A percentile compares a stretch with the other conserved stretches of the same genome.
Evolutionary conservation across 2,888 invertebrate species (phyloP).

Genomic region (Toxonevra muliebris): DNA sequence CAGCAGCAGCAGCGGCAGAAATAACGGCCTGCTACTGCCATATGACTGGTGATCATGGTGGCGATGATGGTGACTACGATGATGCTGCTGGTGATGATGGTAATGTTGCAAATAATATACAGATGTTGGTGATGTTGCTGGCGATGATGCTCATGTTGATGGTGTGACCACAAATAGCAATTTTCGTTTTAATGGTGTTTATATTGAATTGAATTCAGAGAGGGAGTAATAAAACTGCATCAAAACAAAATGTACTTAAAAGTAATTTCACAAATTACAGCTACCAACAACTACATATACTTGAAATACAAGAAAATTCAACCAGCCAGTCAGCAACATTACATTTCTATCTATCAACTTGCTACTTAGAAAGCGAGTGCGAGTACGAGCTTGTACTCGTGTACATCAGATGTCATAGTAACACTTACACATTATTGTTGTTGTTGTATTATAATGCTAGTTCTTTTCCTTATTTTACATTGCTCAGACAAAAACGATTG

Average conservation of each 20-base stretch:
- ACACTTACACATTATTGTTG: not conserved
- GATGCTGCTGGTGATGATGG: not conserved
- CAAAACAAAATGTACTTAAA: constrained; percentile 1
- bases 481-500: constrained; percentile 1
- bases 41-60: not conserved
- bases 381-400: too few species aligned
- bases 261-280: constrained; percentile 10
- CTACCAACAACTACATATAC: not conserved
- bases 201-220: constrained; percentile 17
- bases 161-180: constrained; percentile 13
- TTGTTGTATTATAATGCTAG: not conserved
- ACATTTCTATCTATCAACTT: too few species aligned
- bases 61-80: not conserved
- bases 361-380: too few species aligned
- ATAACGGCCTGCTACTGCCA: constrained; percentile 4
- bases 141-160: too few species aligned
- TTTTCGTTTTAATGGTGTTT: constrained; percentile 6
- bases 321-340: not conserved
- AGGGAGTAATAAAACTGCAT: not conserved
- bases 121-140: too few species aligned
- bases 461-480: not conserved
- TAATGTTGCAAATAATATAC: not conserved
- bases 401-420: too few species aligned
- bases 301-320: too few species aligned
- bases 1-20: constrained; percentile 28